These are phyloP conservation scores for Lithophane semibrunnea DNA, from an alignment of 2,888 invertebrate genomes.

Conservation along the genomic window DNA sequence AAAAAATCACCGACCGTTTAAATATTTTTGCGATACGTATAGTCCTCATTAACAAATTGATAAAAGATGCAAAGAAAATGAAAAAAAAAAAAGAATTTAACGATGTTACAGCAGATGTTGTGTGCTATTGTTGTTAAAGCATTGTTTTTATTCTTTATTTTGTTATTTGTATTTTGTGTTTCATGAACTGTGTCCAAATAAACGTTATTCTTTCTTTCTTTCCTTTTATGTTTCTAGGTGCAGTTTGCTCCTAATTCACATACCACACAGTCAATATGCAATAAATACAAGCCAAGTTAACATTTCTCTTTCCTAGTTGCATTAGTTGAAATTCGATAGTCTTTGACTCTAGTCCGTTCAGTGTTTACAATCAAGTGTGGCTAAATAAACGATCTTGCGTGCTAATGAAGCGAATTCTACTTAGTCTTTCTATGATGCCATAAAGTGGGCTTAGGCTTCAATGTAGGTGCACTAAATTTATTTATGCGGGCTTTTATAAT, in stretches of 20 bases:
- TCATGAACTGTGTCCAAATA: too few species aligned
- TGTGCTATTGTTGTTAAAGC: too few species aligned
- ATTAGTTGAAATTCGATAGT: constrained; percentile 86
- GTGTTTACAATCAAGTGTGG: constrained; percentile 73
- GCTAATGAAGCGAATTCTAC: constrained; percentile 81
- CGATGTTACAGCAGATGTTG: too few species aligned
- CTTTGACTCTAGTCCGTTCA: constrained; percentile 68
- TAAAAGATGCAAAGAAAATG: background rate
- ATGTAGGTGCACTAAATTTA: constrained; percentile 54
- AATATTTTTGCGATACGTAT: background rate
- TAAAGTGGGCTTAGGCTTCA: constrained; percentile 62
- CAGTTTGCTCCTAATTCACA: constrained; percentile 18
- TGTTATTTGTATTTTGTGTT: too few species aligned
- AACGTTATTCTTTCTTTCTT: too few species aligned
- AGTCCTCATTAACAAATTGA: background rate
- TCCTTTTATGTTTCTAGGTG: too few species aligned
- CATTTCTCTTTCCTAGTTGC: constrained; percentile 73
- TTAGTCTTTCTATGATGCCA: constrained; percentile 61
- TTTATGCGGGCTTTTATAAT: constrained; percentile 52
- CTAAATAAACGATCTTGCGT: constrained; percentile 77
- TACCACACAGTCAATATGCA: constrained; percentile 55
- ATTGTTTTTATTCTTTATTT: too few species aligned
- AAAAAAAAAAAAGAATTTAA: background rate
- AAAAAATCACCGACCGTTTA: background rate
- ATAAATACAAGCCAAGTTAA: constrained; percentile 74